Conservation (phyloP, 2,888 invertebrate genomes). For the Embidobia sp. region DNA sequence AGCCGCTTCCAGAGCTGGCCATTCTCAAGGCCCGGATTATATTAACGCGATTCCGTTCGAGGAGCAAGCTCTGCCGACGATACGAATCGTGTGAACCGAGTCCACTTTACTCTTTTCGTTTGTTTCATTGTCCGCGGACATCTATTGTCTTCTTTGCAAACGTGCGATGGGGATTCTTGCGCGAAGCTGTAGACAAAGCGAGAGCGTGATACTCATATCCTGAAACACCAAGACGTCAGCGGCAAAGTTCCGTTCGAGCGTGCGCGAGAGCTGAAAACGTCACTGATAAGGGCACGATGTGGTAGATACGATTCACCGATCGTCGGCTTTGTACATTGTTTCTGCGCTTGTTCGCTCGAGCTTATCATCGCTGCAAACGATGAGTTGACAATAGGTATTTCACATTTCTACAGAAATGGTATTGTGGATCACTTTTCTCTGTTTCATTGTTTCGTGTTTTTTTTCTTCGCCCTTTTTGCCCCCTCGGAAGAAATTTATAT, state of each 20-base stretch:
- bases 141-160: constrained; percentile 52
- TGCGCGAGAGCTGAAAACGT: constrained; percentile 12
- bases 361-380: constrained; percentile 23
- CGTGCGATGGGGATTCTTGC: constrained; percentile 9
- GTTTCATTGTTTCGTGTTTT: not conserved
- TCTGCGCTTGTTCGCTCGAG: constrained; percentile 13
- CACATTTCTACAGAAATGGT: constrained; percentile 1
- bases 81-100: constrained; percentile 69
- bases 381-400: constrained; percentile 22
- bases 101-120: constrained; percentile 50
- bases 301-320: constrained; percentile 48
- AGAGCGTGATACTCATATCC: constrained; percentile 23
- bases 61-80: constrained; percentile 62
- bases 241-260: not conserved
- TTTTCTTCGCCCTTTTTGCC: too few species aligned
- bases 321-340: constrained; percentile 47
- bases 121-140: constrained; percentile 51
- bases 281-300: constrained; percentile 41
- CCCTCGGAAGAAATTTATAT: too few species aligned
- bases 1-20: constrained; percentile 3
- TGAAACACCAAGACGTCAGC: constrained; percentile 7
- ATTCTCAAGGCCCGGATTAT: constrained; percentile 17
- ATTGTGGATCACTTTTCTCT: not conserved
- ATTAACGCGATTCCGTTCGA: constrained; percentile 32
- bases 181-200: constrained; percentile 1